These are phyloP conservation scores for Rhinopithecus roxellana DNA, from an alignment of 2,113 vertebrate genomes.

Conservation along the genomic window DNA sequence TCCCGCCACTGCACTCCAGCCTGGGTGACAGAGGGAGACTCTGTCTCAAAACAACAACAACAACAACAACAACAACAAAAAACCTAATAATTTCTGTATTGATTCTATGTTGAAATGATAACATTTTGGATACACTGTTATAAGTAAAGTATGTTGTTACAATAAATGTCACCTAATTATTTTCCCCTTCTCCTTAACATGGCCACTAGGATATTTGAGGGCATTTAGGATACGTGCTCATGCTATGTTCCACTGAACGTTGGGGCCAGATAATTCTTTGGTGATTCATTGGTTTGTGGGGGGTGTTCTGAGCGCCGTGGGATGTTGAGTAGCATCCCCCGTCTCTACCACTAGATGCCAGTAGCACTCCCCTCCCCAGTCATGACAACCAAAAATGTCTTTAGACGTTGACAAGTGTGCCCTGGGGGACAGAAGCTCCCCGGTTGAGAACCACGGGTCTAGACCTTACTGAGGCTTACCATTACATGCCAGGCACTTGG, in stretches of 20 bases:
- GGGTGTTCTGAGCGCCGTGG: fast-evolving
- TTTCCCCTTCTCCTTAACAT: neutral
- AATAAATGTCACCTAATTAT: too few relatives aligned
- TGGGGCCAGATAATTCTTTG: neutral
- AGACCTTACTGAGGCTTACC: neutral
- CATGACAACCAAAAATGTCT: neutral
- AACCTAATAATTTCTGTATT: neutral
- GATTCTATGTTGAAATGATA: neutral
- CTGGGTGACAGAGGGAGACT: too few relatives aligned
- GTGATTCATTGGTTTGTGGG: neutral
- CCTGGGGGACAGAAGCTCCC: neutral
- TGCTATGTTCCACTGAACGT: too few relatives aligned
- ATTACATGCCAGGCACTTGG: fast-evolving
- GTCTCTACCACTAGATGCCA: constrained; percentile 4
- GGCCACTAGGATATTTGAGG: neutral
- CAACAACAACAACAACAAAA: too few relatives aligned
- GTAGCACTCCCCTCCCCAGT: neutral
- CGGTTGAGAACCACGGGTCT: neutral
- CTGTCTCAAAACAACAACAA: too few relatives aligned
- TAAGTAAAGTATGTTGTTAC: neutral
- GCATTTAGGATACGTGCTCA: fast-evolving
- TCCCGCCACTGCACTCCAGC: too few relatives aligned
- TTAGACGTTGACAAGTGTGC: neutral
- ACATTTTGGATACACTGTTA: neutral
- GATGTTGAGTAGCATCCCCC: neutral